Evolutionary conservation across 2,113 vertebrate species (phyloP).

Genomic region (Thinocorus orbignyianus): DNA sequence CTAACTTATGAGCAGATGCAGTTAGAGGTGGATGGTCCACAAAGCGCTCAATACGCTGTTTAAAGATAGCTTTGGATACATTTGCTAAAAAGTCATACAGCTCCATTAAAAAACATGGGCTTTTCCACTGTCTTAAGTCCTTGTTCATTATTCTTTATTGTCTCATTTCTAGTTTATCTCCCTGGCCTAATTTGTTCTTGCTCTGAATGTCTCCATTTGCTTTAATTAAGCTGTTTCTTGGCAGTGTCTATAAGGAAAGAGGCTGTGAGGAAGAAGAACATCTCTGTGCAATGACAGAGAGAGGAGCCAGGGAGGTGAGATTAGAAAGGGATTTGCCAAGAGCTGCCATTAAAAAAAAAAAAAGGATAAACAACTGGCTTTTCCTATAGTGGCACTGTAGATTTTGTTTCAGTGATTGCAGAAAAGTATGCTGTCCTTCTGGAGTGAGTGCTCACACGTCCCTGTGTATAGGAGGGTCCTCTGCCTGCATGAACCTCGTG

Average conservation of each 20-base stretch:
- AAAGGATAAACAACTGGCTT: neutral
- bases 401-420: neutral
- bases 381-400: neutral
- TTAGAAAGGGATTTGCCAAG: neutral
- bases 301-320: neutral
- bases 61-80: neutral
- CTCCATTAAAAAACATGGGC: neutral
- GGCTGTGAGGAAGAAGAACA: neutral
- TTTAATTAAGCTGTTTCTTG: conserved; percentile 36
- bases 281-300: neutral
- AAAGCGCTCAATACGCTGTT: fast-evolving
- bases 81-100: neutral
- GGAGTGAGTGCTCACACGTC: fast-evolving
- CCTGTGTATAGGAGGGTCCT: neutral
- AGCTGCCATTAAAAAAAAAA: neutral
- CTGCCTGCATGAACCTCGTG: fast-evolving
- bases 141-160: neutral
- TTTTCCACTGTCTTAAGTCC: neutral
- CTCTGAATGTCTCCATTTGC: neutral
- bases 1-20: neutral
- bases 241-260: neutral
- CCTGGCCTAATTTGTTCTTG: conserved; percentile 12
- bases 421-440: neutral
- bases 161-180: conserved; percentile 27
- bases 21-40: neutral